Conservation (phyloP, 2,797 vertebrate species). For the Melanotaenia trifasciata region DNA sequence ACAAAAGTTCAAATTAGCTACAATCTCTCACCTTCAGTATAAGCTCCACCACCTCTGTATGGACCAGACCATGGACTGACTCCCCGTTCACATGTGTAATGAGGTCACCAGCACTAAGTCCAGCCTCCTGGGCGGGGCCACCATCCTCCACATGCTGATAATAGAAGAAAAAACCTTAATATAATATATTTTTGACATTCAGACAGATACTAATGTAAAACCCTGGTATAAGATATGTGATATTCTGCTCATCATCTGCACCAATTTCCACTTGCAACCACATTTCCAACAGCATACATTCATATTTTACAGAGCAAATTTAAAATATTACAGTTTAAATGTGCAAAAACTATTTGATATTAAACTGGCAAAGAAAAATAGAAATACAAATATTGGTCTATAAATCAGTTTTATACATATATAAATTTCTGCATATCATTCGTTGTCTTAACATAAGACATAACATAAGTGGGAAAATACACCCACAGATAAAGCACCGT, state of each 20-base stretch:
- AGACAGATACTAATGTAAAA: neutral
- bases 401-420: no score
- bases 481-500: no score
- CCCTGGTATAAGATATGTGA: neutral
- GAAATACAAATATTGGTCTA: no score
- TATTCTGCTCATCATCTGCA: neutral
- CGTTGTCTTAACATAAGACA: no score
- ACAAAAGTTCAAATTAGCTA: no score
- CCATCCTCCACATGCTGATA: conserved; percentile 92
- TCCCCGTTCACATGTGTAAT: conserved; percentile 96
- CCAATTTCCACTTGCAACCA: neutral
- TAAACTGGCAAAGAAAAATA: neutral
- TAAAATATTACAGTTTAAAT: neutral
- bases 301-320: neutral
- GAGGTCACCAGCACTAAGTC: conserved; percentile 91
- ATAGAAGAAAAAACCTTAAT: conserved; percentile 14
- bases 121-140: conserved; percentile 91
- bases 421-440: no score
- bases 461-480: no score
- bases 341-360: neutral
- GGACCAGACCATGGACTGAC: conserved; percentile 93
- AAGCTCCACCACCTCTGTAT: conserved; percentile 94
- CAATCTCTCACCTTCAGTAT: conserved; percentile 88
- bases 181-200: neutral
- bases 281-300: neutral